phyloP scores from a whole-genome alignment of 1,140 invertebrate species.

The Drosophila ironensis region DNA sequence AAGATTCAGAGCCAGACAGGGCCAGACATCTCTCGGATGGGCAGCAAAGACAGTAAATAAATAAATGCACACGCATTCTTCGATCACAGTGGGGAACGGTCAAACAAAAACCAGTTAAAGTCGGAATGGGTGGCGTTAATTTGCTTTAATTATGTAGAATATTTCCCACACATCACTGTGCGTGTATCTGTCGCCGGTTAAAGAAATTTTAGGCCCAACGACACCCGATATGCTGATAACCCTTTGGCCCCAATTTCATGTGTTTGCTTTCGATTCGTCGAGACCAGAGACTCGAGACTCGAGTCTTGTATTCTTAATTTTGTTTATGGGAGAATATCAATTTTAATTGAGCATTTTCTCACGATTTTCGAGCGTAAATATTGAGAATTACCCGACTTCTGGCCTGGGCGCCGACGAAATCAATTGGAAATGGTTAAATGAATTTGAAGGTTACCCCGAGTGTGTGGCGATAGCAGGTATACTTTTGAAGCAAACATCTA shows the following conservation, averaged over 20 bases:
- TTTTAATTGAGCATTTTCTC: conserved; percentile 71
- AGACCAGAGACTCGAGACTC: not conserved
- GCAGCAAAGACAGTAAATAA: conserved; percentile 38
- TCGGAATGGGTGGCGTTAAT: conserved; percentile 5
- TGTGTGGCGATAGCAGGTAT: not conserved
- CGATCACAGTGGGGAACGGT: conserved; percentile 27
- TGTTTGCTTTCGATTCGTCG: conserved; percentile 44
- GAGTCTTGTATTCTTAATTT: conserved; percentile 19
- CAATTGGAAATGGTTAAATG: conserved; percentile 30
- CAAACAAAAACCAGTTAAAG: conserved; percentile 6
- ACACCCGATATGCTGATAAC: conserved; percentile 53
- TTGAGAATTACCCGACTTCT: conserved; percentile 9
- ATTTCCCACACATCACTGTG: conserved; percentile 29
- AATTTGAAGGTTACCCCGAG: conserved; percentile 32
- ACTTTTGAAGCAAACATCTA: not conserved
- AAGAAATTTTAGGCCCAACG: conserved; percentile 53
- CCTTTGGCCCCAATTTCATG: conserved; percentile 46
- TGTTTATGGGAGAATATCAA: conserved; percentile 68
- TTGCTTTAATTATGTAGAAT: conserved; percentile 15
- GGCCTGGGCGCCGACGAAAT: conserved; percentile 10
- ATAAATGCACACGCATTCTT: conserved; percentile 27
- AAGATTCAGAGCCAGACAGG: conserved; percentile 1
- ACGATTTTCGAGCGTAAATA: conserved; percentile 59
- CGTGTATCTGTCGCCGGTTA: conserved; percentile 25
- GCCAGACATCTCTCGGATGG: conserved; percentile 25